Conservation (phyloP, 2,888 invertebrate species). For the Cynaeus angustus region DNA sequence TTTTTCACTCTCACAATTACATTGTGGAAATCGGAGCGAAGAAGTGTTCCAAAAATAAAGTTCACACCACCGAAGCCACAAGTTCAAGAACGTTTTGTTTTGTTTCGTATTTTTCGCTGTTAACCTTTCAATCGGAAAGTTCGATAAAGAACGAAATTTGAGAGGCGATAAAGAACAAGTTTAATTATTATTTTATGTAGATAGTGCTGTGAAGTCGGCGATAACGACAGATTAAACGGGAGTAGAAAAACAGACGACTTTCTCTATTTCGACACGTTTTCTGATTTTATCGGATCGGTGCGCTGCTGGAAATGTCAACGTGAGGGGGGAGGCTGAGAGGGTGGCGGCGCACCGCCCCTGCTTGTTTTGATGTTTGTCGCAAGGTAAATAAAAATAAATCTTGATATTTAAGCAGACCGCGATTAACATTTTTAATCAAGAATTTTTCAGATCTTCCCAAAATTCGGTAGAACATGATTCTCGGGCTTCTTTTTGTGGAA, state of each 20-base stretch:
- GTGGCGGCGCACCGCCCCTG: too few relatives aligned
- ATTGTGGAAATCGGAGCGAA: too few relatives aligned
- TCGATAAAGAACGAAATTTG: conserved; percentile 15
- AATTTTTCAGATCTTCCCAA: too few relatives aligned
- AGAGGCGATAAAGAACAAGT: conserved; percentile 11
- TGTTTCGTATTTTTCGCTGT: background rate
- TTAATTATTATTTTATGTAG: conserved; percentile 28
- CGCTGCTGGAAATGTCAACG: conserved; percentile 2
- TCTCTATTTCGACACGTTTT: conserved; percentile 27
- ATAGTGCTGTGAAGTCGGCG: conserved; percentile 5
- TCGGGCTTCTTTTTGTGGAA: too few relatives aligned
- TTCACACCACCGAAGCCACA: background rate
- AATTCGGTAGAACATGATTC: too few relatives aligned
- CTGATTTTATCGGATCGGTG: conserved; percentile 17
- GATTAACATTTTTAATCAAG: too few relatives aligned
- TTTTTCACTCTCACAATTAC: conserved; percentile 2
- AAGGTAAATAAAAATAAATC: too few relatives aligned
- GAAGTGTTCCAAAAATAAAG: too few relatives aligned
- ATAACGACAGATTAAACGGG: conserved; percentile 8
- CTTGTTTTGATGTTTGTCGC: too few relatives aligned
- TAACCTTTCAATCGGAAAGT: conserved; percentile 23
- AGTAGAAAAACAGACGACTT: conserved; percentile 18
- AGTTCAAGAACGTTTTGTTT: conserved; percentile 7
- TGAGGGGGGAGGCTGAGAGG: too few relatives aligned
- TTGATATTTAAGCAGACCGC: too few relatives aligned